These are phyloP conservation scores for Pedionomus torquatus DNA, from an alignment of 2,113 vertebrate genomes.

Conservation along the genomic window DNA sequence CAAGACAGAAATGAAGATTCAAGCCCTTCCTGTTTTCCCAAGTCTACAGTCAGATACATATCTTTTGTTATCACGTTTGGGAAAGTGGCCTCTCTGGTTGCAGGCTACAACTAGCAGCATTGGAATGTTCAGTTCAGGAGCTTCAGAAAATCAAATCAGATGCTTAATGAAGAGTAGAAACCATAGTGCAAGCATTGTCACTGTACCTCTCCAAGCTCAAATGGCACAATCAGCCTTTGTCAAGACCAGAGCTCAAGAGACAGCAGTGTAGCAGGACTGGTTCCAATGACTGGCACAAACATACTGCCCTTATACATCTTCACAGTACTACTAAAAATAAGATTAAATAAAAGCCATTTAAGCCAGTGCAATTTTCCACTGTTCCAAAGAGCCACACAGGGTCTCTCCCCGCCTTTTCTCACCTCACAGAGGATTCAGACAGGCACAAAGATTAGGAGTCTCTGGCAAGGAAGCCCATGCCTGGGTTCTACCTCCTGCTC, in stretches of 20 bases:
- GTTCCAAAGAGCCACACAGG: neutral
- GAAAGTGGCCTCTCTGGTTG: neutral
- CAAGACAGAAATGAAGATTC: neutral
- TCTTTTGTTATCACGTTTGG: neutral
- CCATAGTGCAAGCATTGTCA: neutral
- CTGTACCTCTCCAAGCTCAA: neutral
- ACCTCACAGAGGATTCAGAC: neutral
- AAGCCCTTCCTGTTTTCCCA: neutral
- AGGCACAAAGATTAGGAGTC: neutral
- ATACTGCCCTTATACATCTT: neutral
- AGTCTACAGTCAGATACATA: neutral
- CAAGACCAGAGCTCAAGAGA: neutral
- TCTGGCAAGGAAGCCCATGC: accelerated
- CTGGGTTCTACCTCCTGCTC: neutral
- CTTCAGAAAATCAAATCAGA: neutral
- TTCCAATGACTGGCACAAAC: neutral
- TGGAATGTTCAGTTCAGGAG: neutral
- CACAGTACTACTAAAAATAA: neutral
- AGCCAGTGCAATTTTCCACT: neutral
- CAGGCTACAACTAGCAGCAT: neutral
- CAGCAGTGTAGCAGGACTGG: neutral
- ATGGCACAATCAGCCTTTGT: neutral
- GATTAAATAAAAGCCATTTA: neutral
- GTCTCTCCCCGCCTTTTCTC: neutral
- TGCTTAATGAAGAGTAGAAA: neutral